phyloP scores from a whole-genome alignment of 2,888 invertebrate genomes.

The Parnassius smintheus region DNA sequence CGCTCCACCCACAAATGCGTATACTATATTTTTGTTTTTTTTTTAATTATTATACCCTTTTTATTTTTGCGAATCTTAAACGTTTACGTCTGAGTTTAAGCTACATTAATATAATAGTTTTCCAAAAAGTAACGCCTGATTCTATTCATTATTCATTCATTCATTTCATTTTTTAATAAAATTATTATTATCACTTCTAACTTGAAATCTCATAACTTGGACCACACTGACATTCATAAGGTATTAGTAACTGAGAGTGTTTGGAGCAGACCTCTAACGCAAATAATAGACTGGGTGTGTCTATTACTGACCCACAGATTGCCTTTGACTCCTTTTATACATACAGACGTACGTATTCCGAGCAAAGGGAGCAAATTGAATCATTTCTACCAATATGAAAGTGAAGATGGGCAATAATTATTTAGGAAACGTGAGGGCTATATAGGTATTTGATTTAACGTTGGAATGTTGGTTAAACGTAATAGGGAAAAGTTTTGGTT shows the following conservation, averaged over 20 bases:
- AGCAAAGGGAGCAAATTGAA: constrained; percentile 16
- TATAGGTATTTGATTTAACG: constrained; percentile 9
- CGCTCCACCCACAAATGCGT: no score
- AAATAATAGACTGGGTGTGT: constrained; percentile 39
- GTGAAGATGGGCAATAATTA: constrained; percentile 23
- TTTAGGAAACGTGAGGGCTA: constrained; percentile 8
- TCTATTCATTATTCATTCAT: background rate
- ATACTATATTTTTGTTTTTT: no score
- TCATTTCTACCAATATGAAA: constrained; percentile 23
- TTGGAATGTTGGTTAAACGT: background rate
- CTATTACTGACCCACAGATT: constrained; percentile 37
- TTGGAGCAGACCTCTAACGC: constrained; percentile 31
- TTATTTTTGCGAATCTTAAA: no score
- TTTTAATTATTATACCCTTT: no score
- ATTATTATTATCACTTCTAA: background rate
- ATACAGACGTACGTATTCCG: constrained; percentile 16
- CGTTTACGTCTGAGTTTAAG: no score
- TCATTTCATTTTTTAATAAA: background rate
- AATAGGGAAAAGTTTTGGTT: no score
- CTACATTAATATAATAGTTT: no score
- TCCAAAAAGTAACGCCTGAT: no score
- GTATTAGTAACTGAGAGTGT: constrained; percentile 27
- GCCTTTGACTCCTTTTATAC: constrained; percentile 31
- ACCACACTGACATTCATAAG: constrained; percentile 29
- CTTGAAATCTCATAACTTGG: constrained; percentile 19